Conservation (phyloP, 2,113 vertebrate species). For the Dipodomys spectabilis region DNA sequence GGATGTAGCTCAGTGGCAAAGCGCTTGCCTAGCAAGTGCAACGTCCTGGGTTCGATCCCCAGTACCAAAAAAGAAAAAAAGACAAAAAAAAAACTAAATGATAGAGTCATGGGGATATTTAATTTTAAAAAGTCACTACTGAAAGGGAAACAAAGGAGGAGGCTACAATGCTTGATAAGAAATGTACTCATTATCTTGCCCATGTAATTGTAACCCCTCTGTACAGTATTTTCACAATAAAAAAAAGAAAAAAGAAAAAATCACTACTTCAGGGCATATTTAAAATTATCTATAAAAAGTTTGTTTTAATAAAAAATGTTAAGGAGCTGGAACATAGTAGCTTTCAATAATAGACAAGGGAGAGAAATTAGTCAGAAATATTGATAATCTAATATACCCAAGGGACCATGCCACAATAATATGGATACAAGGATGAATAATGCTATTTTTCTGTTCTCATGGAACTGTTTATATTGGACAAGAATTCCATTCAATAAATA, state of each 20-base stretch:
- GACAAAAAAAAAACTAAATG: too few relatives aligned
- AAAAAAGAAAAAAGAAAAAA: conserved; percentile 7
- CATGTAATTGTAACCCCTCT: too few relatives aligned
- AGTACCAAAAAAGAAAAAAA: too few relatives aligned
- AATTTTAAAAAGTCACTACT: conserved; percentile 9
- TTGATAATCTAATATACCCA: background rate
- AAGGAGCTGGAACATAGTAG: background rate
- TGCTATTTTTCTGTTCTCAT: background rate
- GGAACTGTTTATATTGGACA: background rate
- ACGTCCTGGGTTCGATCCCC: too few relatives aligned
- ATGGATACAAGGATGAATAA: background rate
- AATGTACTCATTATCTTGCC: too few relatives aligned
- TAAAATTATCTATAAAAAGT: background rate
- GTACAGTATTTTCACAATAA: too few relatives aligned
- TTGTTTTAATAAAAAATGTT: conserved; percentile 47
- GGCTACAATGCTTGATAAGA: too few relatives aligned
- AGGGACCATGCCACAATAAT: background rate
- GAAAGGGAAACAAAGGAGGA: too few relatives aligned
- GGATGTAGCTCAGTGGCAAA: too few relatives aligned
- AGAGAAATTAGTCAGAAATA: background rate
- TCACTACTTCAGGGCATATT: background rate
- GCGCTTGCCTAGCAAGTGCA: too few relatives aligned
- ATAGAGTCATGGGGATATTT: background rate
- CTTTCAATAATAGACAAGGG: conserved; percentile 7
- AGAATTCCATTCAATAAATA: background rate